Evolutionary conservation across 2,888 invertebrate species (phyloP), one percentile per base, ranked within the genome.

Genomic region (Tyria jacobaeae): DNA sequence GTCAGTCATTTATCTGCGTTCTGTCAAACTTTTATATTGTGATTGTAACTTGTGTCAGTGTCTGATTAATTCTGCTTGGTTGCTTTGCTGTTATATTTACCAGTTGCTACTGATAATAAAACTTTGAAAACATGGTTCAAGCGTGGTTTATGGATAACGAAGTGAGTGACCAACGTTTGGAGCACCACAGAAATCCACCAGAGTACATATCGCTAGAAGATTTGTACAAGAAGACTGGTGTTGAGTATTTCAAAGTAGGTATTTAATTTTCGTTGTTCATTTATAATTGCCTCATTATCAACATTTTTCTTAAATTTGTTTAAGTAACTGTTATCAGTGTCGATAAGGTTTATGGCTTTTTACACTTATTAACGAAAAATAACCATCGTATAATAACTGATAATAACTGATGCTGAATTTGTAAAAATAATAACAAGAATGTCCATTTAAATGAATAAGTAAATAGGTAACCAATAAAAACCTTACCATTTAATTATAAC

Each of bases 221-320:
- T 62, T 92, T 99, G 54, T 95, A 91, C 68, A 88, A 94, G 68
- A 90, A 94, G 83, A 96, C 97, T 35, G 98, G 99, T n/a, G 98
- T 99, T 12, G 97, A 98, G 89, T 97, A 98, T 90, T 98, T 97
- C 88, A 93, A 96, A 92, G 98, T 98, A 94, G 91, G 90, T 86
- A 64, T 58, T 49, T n/a, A n/a, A n/a, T n/a, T 39, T 25, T 12
- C 24, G 12, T 50, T 15, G 6, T 27, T 37, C 15, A 35, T 37
- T n/a, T 4, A 2, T 21, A 48, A 41, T 61, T 25, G 17, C 12
- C 49, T 48, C 53, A 47, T 60, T 77, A 75, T 66, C 74, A 39
- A 39, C 41, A 17, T 17, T 51, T 62, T 68, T 56, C 68, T 27
- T 50, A 52, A 7, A 62, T 25, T 48, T 7, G 48, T 17, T 55